Conservation (phyloP, 2,113 vertebrate species). For the Eclectus roratus region DNA sequence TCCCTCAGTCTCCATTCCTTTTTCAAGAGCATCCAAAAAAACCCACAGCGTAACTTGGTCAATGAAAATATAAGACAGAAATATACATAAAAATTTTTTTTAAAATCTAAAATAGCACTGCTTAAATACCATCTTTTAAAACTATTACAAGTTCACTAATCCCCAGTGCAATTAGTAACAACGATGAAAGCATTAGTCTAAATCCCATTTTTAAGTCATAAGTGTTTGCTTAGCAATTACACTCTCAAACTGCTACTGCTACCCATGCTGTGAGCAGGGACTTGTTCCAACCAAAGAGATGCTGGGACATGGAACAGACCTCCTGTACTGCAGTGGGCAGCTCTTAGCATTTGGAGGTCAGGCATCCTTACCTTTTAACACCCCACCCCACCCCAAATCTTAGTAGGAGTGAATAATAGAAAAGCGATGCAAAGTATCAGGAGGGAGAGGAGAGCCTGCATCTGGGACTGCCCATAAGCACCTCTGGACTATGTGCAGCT, state of each 20-base stretch:
- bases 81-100: neutral
- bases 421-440: neutral
- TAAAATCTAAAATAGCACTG: neutral
- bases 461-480: neutral
- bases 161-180: neutral
- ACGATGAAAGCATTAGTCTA: neutral
- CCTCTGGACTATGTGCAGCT: neutral
- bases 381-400: too few relatives aligned
- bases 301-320: neutral
- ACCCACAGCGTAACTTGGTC: neutral
- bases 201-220: slow-evolving; percentile 17
- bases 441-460: neutral
- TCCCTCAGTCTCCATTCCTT: neutral
- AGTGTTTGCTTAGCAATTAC: neutral
- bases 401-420: fast-evolving
- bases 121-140: neutral
- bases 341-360: neutral
- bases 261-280: neutral
- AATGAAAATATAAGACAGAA: neutral
- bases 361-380: neutral
- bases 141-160: neutral
- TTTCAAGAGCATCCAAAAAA: neutral
- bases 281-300: neutral
- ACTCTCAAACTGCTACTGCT: neutral
- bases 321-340: too few relatives aligned